These are phyloP conservation scores for Lymantria monacha DNA, from an alignment of 2,888 invertebrate genomes.

Conservation along the genomic window DNA sequence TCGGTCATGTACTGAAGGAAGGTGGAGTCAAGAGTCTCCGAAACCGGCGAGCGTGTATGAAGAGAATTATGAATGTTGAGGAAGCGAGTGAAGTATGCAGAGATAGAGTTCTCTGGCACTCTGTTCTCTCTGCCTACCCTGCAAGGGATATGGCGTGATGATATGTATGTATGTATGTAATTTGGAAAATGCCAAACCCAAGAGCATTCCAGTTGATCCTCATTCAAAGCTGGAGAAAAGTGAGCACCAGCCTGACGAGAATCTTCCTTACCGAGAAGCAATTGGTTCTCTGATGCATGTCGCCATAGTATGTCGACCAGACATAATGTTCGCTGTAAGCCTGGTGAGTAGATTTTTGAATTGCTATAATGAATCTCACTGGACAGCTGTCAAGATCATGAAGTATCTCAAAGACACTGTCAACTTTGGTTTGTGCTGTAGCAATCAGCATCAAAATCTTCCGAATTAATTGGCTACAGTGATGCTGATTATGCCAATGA, in stretches of 20 bases:
- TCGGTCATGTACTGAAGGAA: too few species aligned
- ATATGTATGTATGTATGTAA: too few species aligned
- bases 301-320: not conserved
- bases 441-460: not conserved
- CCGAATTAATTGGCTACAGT: not conserved
- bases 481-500: not conserved
- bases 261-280: not conserved
- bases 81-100: too few species aligned
- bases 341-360: not conserved
- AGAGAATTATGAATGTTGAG: too few species aligned
- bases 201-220: not conserved
- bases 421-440: not conserved
- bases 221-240: not conserved
- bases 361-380: not conserved
- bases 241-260: not conserved
- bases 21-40: too few species aligned
- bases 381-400: not conserved
- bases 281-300: not conserved
- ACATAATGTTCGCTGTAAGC: not conserved
- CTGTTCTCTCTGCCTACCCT: too few species aligned
- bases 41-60: too few species aligned
- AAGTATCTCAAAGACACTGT: not conserved
- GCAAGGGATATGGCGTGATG: too few species aligned
- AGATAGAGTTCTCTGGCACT: too few species aligned
- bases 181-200: too few species aligned